Evolutionary conservation across 1,140 invertebrate species (phyloP).

Genomic region (Caenorhabditis latens): DNA sequence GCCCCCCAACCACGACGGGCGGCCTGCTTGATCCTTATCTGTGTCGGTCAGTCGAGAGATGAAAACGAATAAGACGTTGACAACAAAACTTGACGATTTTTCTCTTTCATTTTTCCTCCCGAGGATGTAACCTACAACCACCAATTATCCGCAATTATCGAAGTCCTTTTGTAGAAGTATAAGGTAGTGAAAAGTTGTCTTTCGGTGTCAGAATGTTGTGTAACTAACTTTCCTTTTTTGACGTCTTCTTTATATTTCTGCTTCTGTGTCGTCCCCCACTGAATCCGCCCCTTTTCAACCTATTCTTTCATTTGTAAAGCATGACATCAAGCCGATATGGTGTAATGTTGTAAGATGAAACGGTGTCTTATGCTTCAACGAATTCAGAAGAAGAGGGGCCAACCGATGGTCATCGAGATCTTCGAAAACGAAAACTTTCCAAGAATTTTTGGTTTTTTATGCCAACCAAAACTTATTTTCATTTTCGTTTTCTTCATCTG

Average conservation of each 20-base stretch:
- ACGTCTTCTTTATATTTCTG: constrained; percentile 20
- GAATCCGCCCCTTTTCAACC: not conserved
- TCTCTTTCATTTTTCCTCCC: not conserved
- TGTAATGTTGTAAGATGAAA: not conserved
- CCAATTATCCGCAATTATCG: constrained; percentile 33
- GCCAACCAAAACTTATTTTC: constrained; percentile 1
- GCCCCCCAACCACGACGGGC: not conserved
- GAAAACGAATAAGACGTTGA: constrained; percentile 31
- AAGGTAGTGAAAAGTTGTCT: not conserved
- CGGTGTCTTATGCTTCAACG: not conserved
- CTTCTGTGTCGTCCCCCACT: not conserved
- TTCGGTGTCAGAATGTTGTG: constrained; percentile 17
- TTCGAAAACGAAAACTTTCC: not conserved
- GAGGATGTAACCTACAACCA: constrained; percentile 1
- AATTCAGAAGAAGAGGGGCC: not conserved
- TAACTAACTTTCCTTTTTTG: constrained; percentile 50
- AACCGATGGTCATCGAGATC: constrained; percentile 15
- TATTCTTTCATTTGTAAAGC: not conserved
- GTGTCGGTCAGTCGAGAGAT: constrained; percentile 11
- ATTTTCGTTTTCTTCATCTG: not conserved
- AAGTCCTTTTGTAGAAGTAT: not conserved
- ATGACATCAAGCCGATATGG: constrained; percentile 37
- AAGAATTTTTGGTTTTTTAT: not conserved
- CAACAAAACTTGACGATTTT: constrained; percentile 18
- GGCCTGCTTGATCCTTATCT: constrained; percentile 52